Conservation (phyloP, 2,113 vertebrate species). For the Nothoprocta pentlandii region DNA sequence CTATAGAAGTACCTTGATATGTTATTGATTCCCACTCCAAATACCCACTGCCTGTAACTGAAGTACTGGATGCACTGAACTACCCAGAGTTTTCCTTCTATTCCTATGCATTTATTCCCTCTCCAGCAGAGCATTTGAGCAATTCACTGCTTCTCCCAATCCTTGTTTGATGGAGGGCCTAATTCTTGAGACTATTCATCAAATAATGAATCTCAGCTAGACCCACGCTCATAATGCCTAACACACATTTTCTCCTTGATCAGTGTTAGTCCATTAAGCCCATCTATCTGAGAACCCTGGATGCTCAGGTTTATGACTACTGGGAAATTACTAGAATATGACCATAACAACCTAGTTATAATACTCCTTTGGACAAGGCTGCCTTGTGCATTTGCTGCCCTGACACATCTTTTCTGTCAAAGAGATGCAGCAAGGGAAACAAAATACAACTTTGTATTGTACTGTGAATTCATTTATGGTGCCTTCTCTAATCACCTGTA, state of each 20-base stretch:
- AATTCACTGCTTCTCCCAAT: neutral
- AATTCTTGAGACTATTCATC: neutral
- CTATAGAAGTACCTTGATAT: neutral
- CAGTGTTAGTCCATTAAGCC: slow-evolving; percentile 42
- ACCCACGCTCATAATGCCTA: neutral
- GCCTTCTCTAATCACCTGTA: neutral
- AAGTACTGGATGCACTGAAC: neutral
- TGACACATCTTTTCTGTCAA: neutral
- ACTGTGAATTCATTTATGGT: neutral
- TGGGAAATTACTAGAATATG: slow-evolving; percentile 12
- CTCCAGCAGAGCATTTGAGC: neutral
- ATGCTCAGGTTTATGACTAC: neutral
- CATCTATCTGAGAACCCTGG: neutral
- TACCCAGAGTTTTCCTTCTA: neutral
- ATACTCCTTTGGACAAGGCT: neutral
- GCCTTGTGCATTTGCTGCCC: neutral
- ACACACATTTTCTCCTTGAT: neutral
- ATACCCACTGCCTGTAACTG: neutral
- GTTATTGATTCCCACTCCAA: neutral
- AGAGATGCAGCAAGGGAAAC: neutral
- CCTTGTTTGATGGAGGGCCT: neutral
- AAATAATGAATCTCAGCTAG: slow-evolving; percentile 20
- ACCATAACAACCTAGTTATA: neutral
- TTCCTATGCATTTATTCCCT: neutral
- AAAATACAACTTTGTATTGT: neutral